Evolutionary conservation across 2,113 vertebrate species (phyloP).

Genomic region (Lethenteron reissneri): DNA sequence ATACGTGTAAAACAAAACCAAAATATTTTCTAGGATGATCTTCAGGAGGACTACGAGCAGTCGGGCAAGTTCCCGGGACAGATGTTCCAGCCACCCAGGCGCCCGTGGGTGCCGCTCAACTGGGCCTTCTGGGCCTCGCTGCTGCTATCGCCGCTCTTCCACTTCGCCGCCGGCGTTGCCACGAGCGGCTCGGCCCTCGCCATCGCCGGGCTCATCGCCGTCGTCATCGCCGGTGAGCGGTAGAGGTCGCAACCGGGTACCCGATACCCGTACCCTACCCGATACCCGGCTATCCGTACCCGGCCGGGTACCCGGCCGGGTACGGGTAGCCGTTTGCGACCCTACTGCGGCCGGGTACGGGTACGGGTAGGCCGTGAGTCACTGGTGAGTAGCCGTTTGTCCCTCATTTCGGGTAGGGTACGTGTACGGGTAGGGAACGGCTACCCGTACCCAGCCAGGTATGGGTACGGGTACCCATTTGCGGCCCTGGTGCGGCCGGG

Average conservation of each 20-base stretch:
- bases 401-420: too few relatives aligned
- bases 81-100: slow-evolving; percentile 22
- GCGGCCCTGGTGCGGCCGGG: too few relatives aligned
- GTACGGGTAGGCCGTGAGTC: too few relatives aligned
- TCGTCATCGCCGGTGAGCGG: slow-evolving; percentile 52
- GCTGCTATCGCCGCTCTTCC: slow-evolving; percentile 49
- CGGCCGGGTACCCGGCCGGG: too few relatives aligned
- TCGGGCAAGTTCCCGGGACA: slow-evolving; percentile 47
- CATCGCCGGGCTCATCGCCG: slow-evolving; percentile 28
- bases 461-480: too few relatives aligned
- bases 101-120: slow-evolving; percentile 56
- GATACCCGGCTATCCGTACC: too few relatives aligned
- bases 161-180: slow-evolving; percentile 35
- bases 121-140: slow-evolving; percentile 66
- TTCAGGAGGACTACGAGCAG: slow-evolving; percentile 52
- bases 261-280: too few relatives aligned
- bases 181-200: slow-evolving; percentile 47
- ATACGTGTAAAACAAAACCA: background rate
- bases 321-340: too few relatives aligned
- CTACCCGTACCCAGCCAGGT: too few relatives aligned
- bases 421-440: too few relatives aligned
- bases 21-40: slow-evolving; percentile 30
- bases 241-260: background rate
- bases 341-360: too few relatives aligned
- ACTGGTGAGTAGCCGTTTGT: too few relatives aligned